Evolutionary conservation across 2,113 vertebrate genomes (phyloP), one percentile per base, ranked within the genome.

Genomic region (Calcarius ornatus): DNA sequence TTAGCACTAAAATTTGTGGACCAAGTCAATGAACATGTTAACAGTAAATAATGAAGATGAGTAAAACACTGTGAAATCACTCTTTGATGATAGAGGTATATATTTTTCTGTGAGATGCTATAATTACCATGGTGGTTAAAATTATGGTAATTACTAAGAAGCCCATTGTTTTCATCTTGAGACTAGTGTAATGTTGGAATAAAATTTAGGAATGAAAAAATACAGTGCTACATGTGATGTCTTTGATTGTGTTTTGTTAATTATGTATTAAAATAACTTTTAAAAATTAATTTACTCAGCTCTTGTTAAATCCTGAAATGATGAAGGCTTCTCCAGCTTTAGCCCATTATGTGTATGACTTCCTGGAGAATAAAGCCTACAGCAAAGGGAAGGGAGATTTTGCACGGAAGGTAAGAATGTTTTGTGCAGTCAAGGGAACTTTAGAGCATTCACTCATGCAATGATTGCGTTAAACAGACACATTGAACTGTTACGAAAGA

Each of bases 361-460:
- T 99, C 96, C 97, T 99, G 66, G 99, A 99, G 95, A 99, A 99
- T 96, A 99, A 99, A 97, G 98, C 99, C 57, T 99, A 99, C 94
- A 99, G 97, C 97, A 99, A 99, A 97, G 99, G 99, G 69, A 99
- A 99, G 86, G 99, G 99, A 21, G 99, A 99, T 83, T 99, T 99
- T 98, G 99, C 99, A 95, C 98, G 99, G 27, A 99, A 99, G 99
- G 99, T 99, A 94, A 97, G 94, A 84, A 76, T 47, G 24, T 83
- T 86, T 81, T 84, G 3, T 19, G 6, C 38, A 28, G 14, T 81
- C 13, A 63, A 5, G 6, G 20, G 54, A 77, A 45, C 20, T 48
- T 54, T 0, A 27, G 37, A 75, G 23, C 24, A 15, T 88, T 76
- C 5, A 3, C 69, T 86, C 27, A 12, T 59, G 38, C 31, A 57